A percentile compares a stretch with the other conserved stretches of the same genome.
Conservation (phyloP, 35 echinoderm and acorn worm species). For the Anneissia japonica region DNA sequence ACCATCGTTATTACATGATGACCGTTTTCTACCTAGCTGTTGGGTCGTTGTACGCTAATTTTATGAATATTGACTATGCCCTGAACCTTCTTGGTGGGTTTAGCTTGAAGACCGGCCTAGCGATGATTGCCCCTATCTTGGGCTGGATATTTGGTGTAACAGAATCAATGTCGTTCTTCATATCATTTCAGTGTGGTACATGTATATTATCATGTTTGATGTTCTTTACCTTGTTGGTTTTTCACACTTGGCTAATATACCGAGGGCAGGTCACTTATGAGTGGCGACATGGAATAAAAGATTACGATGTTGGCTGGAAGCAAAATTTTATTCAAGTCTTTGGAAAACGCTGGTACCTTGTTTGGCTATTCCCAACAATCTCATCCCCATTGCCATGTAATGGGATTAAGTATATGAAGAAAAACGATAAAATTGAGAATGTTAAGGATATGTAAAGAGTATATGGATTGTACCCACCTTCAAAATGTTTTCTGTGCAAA, state of each 20-base stretch:
- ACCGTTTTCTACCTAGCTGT: constrained; percentile 52
- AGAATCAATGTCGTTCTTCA: constrained; percentile 62
- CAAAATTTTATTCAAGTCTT: constrained; percentile 56
- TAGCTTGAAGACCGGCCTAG: constrained; percentile 38
- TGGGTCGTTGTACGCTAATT: constrained; percentile 78
- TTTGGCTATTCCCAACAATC: constrained; percentile 69
- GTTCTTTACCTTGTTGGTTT: constrained; percentile 47
- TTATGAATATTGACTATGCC: constrained; percentile 83
- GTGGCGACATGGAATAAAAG: constrained; percentile 42
- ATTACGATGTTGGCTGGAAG: constrained; percentile 62
- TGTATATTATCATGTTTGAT: constrained; percentile 50
- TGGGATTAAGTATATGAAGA: constrained; percentile 56
- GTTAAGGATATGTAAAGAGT: constrained; percentile 47
- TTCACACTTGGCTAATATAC: constrained; percentile 32
- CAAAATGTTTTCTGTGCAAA: no score
- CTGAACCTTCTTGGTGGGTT: constrained; percentile 43
- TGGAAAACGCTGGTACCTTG: constrained; percentile 76
- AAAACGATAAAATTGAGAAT: constrained; percentile 7
- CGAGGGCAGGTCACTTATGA: constrained; percentile 77
- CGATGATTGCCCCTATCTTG: constrained; percentile 55
- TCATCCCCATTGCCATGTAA: constrained; percentile 75
- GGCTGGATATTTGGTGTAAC: constrained; percentile 74
- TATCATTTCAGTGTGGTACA: constrained; percentile 77
- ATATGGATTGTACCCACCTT: neutral
- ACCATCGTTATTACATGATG: constrained; percentile 84